These are phyloP conservation scores for Cinara cedri DNA, from an alignment of 2,888 invertebrate genomes.

Conservation along the genomic window DNA sequence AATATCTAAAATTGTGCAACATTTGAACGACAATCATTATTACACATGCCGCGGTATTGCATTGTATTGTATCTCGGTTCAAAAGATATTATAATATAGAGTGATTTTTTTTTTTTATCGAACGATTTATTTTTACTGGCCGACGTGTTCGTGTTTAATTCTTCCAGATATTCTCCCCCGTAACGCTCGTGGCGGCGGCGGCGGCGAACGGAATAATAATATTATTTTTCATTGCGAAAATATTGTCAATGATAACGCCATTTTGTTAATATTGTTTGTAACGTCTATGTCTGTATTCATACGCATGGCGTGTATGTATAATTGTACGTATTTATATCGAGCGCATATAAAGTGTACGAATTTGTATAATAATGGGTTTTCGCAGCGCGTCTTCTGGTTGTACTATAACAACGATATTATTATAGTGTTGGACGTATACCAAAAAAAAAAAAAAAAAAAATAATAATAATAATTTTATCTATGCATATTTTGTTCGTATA, in stretches of 20 bases:
- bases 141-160: conserved; percentile 14
- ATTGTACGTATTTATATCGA: neutral
- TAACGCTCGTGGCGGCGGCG: neutral
- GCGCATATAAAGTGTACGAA: conserved; percentile 1
- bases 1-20: no score
- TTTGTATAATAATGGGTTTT: conserved; percentile 20
- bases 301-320: neutral
- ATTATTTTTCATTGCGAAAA: conserved; percentile 21
- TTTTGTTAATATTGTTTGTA: no score
- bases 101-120: no score
- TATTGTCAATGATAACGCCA: conserved; percentile 11
- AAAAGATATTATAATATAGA: no score
- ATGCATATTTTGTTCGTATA: no score
- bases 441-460: no score
- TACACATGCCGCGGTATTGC: no score
- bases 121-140: neutral
- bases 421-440: conserved; percentile 14
- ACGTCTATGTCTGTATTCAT: no score
- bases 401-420: neutral
- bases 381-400: conserved; percentile 2
- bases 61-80: no score
- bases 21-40: no score
- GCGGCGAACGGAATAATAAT: conserved; percentile 7
- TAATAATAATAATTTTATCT: conserved; percentile 13
- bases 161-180: neutral